phyloP scores from a whole-genome alignment of 2,797 vertebrate genomes.

The Dermochelys coriacea region DNA sequence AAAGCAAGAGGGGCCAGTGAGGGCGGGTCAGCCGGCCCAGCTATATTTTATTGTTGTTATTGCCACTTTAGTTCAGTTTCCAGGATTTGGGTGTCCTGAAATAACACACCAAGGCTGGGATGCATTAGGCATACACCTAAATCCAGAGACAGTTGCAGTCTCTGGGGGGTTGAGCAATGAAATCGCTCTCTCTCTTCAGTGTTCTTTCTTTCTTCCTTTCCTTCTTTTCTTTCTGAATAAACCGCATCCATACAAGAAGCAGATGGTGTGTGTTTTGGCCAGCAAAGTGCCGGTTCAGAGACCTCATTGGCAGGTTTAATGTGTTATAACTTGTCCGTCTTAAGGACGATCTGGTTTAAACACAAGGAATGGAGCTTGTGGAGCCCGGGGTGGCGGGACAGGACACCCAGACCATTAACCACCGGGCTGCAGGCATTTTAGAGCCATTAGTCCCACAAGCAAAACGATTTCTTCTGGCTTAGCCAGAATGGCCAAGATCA shows the following conservation, averaged over 20 bases:
- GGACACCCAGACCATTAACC: background rate
- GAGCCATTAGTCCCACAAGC: background rate
- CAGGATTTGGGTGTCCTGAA: constrained; percentile 20
- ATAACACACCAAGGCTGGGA: background rate
- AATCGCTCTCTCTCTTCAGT: background rate
- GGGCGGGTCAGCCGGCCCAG: background rate
- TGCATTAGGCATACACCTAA: constrained; percentile 4
- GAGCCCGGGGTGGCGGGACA: background rate
- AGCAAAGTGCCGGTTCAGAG: background rate
- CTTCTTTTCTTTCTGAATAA: background rate
- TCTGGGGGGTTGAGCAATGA: fast-evolving
- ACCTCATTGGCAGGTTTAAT: background rate
- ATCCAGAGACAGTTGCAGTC: background rate
- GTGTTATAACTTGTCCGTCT: background rate
- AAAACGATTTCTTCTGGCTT: background rate
- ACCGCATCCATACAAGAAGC: background rate
- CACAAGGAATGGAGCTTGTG: background rate
- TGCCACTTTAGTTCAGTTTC: background rate
- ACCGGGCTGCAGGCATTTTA: background rate
- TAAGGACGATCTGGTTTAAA: background rate
- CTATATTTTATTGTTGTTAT: background rate
- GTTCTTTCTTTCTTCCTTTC: background rate
- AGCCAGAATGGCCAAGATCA: background rate
- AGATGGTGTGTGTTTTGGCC: background rate
- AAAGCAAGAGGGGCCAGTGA: background rate